phyloP scores from a whole-genome alignment of 2,888 invertebrate species.

The Drosophila suboccidentalis region DNA sequence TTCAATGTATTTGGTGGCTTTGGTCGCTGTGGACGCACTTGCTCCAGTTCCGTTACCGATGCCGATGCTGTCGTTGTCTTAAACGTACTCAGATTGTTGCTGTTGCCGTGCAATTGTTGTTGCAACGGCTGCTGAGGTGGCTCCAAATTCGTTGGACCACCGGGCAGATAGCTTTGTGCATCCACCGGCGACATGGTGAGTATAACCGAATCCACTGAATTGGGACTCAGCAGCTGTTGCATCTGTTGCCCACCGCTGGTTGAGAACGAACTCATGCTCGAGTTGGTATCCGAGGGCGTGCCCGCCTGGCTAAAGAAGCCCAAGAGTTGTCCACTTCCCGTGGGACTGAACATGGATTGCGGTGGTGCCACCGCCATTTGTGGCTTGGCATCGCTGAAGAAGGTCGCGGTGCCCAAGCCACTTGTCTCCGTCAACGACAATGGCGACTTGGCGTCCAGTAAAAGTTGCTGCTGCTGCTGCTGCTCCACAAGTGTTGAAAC shows the following conservation, averaged over 20 bases:
- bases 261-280: conserved; percentile 91
- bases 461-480: conserved; percentile 30
- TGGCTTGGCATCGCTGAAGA: conserved; percentile 79
- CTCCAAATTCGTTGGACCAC: conserved; percentile 7
- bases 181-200: conserved; percentile 91
- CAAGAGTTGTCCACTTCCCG: conserved; percentile 75
- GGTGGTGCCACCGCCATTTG: conserved; percentile 29
- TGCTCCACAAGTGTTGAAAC: conserved; percentile 7
- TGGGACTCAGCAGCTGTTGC: conserved; percentile 86
- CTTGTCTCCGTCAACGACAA: conserved; percentile 86
- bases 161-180: conserved; percentile 57
- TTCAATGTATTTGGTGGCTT: conserved; percentile 94
- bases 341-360: conserved; percentile 79
- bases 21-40: conserved; percentile 89
- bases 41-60: conserved; percentile 50
- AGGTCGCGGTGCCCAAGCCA: conserved; percentile 85
- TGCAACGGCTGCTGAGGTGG: background rate
- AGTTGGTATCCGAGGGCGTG: conserved; percentile 89
- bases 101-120: background rate
- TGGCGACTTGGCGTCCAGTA: conserved; percentile 84
- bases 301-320: conserved; percentile 84
- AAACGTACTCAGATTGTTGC: conserved; percentile 88
- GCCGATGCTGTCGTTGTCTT: conserved; percentile 83
- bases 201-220: conserved; percentile 89
- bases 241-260: conserved; percentile 86